These are phyloP conservation scores for Sceloporus tristichus DNA, from an alignment of 2,113 vertebrate genomes.

Conservation along the genomic window DNA sequence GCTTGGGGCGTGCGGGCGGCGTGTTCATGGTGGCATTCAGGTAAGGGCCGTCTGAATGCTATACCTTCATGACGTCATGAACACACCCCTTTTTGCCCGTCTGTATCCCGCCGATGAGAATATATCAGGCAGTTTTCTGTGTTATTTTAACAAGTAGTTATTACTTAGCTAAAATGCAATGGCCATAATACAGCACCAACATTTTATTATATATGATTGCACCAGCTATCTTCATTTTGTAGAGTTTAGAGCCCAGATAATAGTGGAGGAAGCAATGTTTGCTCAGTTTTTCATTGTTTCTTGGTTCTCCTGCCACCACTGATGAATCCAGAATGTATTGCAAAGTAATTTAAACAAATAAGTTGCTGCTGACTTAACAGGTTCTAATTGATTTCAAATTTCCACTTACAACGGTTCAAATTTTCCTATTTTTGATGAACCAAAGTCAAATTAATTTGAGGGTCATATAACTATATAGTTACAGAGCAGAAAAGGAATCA, in stretches of 20 bases:
- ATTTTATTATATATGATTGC: neutral
- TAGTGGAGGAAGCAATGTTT: neutral
- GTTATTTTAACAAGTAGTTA: neutral
- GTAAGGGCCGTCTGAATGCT: too few species aligned
- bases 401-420: conserved; percentile 32
- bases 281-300: neutral
- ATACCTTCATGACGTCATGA: too few species aligned
- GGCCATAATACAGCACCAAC: neutral
- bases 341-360: neutral
- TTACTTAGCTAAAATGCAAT: neutral
- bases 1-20: too few species aligned
- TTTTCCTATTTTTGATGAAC: conserved; percentile 37
- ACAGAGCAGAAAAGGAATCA: conserved; percentile 14
- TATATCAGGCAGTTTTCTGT: neutral
- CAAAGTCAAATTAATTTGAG: neutral
- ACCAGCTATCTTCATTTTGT: neutral
- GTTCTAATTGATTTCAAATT: conserved; percentile 56
- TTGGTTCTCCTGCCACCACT: neutral
- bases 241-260: neutral
- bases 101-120: too few species aligned
- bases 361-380: neutral
- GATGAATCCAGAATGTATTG: neutral
- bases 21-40: too few species aligned
- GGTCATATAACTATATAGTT: neutral
- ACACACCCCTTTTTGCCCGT: too few species aligned